These are phyloP conservation scores for Macrosteles quadrilineatus DNA, from an alignment of 1,140 invertebrate species.

Conservation along the genomic window DNA sequence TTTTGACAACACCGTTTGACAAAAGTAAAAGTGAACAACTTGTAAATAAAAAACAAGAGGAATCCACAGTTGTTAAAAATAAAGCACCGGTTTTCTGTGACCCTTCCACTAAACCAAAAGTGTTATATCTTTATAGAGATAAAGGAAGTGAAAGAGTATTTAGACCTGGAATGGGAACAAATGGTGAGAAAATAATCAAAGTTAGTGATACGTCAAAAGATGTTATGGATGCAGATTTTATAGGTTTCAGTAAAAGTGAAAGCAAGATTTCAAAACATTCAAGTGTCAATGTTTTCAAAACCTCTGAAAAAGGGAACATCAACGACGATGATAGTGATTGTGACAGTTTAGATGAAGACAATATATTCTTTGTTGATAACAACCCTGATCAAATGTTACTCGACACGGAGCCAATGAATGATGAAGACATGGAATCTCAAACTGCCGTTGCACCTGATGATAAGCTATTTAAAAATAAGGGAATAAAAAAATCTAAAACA, in stretches of 20 bases:
- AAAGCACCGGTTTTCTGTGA: neutral
- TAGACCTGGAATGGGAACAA: slow-evolving; percentile 9
- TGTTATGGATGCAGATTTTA: neutral
- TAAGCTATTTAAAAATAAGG: no score
- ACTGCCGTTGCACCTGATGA: no score
- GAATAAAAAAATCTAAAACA: no score
- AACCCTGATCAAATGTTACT: slow-evolving; percentile 6
- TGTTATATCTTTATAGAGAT: slow-evolving; percentile 13
- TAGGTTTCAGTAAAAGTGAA: neutral
- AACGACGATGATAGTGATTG: neutral
- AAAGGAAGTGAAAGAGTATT: slow-evolving; percentile 16
- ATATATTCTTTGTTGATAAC: slow-evolving; percentile 12
- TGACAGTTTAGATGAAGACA: neutral
- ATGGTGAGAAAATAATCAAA: neutral
- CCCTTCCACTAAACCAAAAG: neutral
- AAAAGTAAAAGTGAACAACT: neutral
- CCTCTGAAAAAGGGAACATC: neutral
- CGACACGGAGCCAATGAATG: neutral
- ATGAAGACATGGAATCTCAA: neutral
- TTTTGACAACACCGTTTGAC: neutral
- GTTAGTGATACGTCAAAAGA: neutral
- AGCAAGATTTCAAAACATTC: neutral
- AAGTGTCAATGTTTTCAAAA: no score
- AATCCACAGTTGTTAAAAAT: no score
- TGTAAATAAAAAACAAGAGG: no score